Evolutionary conservation across 2,113 vertebrate genomes (phyloP), one percentile per base, ranked within the genome.

Genomic region (Axis porcinus): DNA sequence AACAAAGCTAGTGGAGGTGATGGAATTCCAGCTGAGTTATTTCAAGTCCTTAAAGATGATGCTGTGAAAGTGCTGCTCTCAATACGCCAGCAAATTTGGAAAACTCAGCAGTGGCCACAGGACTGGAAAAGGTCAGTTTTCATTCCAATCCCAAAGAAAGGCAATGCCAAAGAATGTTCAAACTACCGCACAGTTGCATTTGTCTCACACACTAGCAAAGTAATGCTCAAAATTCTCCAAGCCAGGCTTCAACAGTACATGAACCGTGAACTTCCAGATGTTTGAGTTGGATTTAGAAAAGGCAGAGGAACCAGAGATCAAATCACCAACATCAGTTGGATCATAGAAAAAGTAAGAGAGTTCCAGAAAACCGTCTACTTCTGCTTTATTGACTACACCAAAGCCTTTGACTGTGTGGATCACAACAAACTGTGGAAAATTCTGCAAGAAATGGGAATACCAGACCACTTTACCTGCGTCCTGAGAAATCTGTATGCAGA

Each of bases 141-240:
- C 64, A 67, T 67, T 67, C 17, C 33, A 8, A 21, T 36, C 64
- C 33, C 64, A 36, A 67, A 67, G 33, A 67, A 67, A 67, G 17
- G n/a, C 64, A 36, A 36, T 36, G 33, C 1, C n/a, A 36, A 36
- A 67, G 64, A 21, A 21, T 67, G 64, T 4, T 36, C 64, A 67
- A 10, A 36, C 33, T 21, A n/a, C 17, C 0, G 2, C 64, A 67
- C 33, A 19, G 2, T 36, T 36, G 64, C 8, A 67, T 0, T 67
- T 33, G 19, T 67, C 62, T 67, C 62, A 67, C 16, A n/a, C 8
- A 1, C 33, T 67, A 67, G 64, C 8, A 19, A 36, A 67, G 33
- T 36, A 36, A 36, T 36, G 64, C 64, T 36, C 64, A 67, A 36
- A 67, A 19, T 67, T 67, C 33, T 67, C 64, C 64, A 67, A 67